phyloP scores from a whole-genome alignment of 2,888 invertebrate genomes.

The Rhagonycha lutea region DNA sequence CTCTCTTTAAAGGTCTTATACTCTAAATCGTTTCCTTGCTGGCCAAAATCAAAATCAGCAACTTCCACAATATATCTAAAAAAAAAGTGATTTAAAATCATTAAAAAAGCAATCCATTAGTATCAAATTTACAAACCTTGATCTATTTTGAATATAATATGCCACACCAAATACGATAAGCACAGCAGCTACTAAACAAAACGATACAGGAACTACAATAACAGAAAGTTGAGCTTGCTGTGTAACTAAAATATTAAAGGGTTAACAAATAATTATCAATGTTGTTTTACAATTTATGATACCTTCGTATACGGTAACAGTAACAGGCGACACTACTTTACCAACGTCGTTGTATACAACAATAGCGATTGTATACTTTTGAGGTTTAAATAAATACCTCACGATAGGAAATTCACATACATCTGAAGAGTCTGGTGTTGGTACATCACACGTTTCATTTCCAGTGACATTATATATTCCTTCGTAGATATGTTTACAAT shows the following conservation, averaged over 20 bases:
- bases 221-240: slow-evolving; percentile 84
- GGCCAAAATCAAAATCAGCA: slow-evolving; percentile 89
- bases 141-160: slow-evolving; percentile 81
- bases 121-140: slow-evolving; percentile 60
- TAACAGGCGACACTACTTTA: slow-evolving; percentile 68
- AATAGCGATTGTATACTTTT: slow-evolving; percentile 76
- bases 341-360: slow-evolving; percentile 79
- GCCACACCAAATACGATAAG: slow-evolving; percentile 86
- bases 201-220: slow-evolving; percentile 84
- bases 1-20: slow-evolving; percentile 87
- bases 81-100: slow-evolving; percentile 28
- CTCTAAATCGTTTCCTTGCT: slow-evolving; percentile 77
- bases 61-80: slow-evolving; percentile 80
- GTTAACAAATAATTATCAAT: neutral
- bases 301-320: slow-evolving; percentile 86
- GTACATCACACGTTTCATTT: slow-evolving; percentile 70
- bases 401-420: slow-evolving; percentile 65
- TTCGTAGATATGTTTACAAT: slow-evolving; percentile 68
- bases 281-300: slow-evolving; percentile 34
- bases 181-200: slow-evolving; percentile 79
- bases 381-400: slow-evolving; percentile 71
- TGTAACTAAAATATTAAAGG: slow-evolving; percentile 60
- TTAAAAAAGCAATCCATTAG: neutral
- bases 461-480: slow-evolving; percentile 75
- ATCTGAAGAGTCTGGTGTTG: slow-evolving; percentile 45